Percentiles rank a stretch among this genome's conserved stretches.
Evolutionary conservation across 92 coral and sea anemone genomes (phyloP).

Genomic region (Epizoanthus ramosus): DNA sequence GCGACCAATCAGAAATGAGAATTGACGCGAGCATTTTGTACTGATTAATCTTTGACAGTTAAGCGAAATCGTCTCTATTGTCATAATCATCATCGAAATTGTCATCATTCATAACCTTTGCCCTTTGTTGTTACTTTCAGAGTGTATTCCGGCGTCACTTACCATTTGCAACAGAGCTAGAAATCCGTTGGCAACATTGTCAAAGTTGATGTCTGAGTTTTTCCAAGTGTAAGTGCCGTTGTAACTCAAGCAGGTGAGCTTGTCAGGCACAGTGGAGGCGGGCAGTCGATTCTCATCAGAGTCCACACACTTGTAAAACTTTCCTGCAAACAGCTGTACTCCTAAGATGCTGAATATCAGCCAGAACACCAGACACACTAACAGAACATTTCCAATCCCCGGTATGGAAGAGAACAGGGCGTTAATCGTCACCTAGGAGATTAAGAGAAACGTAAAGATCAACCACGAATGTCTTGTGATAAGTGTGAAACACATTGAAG

Average conservation of each 20-base stretch:
- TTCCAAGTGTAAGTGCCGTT: slow-evolving; percentile 76
- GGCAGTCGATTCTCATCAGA: slow-evolving; percentile 64
- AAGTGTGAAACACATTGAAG: no score
- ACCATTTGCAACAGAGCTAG: slow-evolving; percentile 94
- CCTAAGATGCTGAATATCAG: slow-evolving; percentile 96
- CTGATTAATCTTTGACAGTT: no score
- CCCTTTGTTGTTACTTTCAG: no score
- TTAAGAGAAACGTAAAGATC: no score
- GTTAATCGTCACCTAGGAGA: slow-evolving; percentile 76
- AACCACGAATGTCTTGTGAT: no score
- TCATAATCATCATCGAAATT: no score
- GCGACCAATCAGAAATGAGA: no score
- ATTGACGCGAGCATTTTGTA: no score
- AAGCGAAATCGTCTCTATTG: no score
- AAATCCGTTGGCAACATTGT: slow-evolving; percentile 86
- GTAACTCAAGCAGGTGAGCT: slow-evolving; percentile 52
- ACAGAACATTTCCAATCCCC: slow-evolving; percentile 89
- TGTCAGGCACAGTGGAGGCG: slow-evolving; percentile 72
- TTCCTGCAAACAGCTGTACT: slow-evolving; percentile 94
- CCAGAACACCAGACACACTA: slow-evolving; percentile 94
- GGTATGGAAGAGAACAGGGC: slow-evolving; percentile 93
- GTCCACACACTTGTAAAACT: slow-evolving; percentile 88
- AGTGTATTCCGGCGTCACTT: no score
- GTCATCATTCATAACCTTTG: no score
- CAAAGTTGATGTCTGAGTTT: slow-evolving; percentile 91